Conservation (phyloP, 2,113 vertebrate genomes). For the Pavo muticus region DNA sequence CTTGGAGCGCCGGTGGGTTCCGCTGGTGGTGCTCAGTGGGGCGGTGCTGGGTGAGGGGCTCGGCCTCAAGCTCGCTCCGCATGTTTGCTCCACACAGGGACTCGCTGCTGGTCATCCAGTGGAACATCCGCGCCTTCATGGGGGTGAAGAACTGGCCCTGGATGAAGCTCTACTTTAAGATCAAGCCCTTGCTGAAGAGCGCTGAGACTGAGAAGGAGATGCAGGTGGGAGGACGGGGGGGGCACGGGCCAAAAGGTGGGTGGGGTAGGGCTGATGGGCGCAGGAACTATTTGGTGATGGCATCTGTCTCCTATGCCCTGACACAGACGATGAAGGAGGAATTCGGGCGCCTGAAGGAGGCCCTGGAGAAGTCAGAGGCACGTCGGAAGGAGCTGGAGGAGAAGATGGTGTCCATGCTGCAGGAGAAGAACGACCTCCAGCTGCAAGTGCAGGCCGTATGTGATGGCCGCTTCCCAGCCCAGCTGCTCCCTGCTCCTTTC, state of each 20-base stretch:
- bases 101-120: slow-evolving; percentile 89
- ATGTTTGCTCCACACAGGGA: slow-evolving; percentile 75
- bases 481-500: no score
- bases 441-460: slow-evolving; percentile 91
- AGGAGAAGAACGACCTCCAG: slow-evolving; percentile 94
- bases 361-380: slow-evolving; percentile 89
- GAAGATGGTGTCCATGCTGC: slow-evolving; percentile 92
- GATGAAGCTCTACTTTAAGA: slow-evolving; percentile 96
- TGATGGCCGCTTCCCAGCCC: neutral
- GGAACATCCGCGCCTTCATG: slow-evolving; percentile 93
- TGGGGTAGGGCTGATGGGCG: no score
- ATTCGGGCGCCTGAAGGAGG: slow-evolving; percentile 82
- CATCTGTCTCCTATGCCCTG: neutral
- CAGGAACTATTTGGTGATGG: no score
- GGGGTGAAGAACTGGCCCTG: slow-evolving; percentile 93
- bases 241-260: no score
- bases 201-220: slow-evolving; percentile 89
- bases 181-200: slow-evolving; percentile 89
- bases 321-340: slow-evolving; percentile 81
- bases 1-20: slow-evolving; percentile 84
- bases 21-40: no score
- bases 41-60: no score
- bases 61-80: no score
- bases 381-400: slow-evolving; percentile 93
- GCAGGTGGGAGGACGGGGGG: slow-evolving; percentile 27